These are phyloP conservation scores for Periplaneta americana DNA, from an alignment of 1,140 invertebrate genomes.

Conservation along the genomic window DNA sequence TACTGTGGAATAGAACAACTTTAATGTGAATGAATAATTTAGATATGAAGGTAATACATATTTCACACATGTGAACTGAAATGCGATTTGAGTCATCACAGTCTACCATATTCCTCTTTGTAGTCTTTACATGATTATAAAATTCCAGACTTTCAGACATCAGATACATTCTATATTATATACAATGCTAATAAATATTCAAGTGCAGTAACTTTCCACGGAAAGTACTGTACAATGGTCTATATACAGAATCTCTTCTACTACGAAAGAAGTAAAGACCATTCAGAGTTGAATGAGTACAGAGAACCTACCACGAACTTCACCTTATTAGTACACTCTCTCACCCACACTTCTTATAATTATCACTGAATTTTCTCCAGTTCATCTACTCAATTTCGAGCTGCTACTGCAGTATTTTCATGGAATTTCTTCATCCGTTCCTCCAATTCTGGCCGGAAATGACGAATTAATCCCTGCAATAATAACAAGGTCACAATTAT, in stretches of 20 bases:
- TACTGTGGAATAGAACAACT: no score
- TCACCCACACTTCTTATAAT: background rate
- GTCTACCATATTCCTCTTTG: no score
- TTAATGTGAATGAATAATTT: no score
- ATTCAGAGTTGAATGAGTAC: no score
- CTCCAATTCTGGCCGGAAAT: constrained; percentile 94
- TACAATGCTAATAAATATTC: background rate
- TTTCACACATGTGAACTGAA: no score
- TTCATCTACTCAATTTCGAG: constrained; percentile 10
- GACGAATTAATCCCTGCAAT: constrained; percentile 82
- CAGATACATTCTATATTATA: no score
- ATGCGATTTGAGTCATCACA: no score
- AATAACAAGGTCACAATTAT: background rate
- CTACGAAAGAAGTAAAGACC: background rate
- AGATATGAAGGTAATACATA: no score
- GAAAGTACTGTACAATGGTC: background rate
- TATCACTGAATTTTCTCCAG: background rate
- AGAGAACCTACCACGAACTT: background rate
- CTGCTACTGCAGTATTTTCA: constrained; percentile 21
- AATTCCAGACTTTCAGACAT: no score
- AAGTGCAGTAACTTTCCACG: background rate
- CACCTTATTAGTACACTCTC: background rate
- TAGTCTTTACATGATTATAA: no score
- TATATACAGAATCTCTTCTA: background rate
- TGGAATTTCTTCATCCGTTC: constrained; percentile 62